These are phyloP conservation scores for Melanostoma scalare DNA, from an alignment of 2,888 invertebrate species.

Conservation along the genomic window DNA sequence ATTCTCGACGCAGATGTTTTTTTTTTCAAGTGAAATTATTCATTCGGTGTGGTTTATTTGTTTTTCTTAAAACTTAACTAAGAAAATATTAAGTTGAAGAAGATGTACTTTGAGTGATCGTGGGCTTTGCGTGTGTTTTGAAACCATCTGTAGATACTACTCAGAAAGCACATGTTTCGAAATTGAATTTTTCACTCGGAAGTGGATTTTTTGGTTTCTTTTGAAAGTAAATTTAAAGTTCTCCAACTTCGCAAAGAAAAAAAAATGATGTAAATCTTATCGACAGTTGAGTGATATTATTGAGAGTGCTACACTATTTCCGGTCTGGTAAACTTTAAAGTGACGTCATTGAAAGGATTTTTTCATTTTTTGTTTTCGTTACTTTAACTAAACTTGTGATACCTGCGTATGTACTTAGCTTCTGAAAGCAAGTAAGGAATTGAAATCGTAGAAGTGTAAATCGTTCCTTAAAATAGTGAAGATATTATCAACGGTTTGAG, in stretches of 20 bases:
- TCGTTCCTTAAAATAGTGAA: no score
- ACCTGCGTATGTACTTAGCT: slow-evolving; percentile 1
- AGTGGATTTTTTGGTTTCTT: slow-evolving; percentile 2
- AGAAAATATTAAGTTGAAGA: slow-evolving; percentile 3
- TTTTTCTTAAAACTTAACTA: slow-evolving; percentile 27
- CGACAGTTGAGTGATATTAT: slow-evolving; percentile 49
- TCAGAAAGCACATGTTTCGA: slow-evolving; percentile 49
- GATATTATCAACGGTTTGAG: no score
- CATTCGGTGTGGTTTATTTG: slow-evolving; percentile 28
- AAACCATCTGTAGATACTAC: neutral
- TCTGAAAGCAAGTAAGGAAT: no score
- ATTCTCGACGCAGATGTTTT: slow-evolving; percentile 56
- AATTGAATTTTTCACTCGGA: slow-evolving; percentile 46
- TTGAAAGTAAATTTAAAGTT: neutral
- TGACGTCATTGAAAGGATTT: slow-evolving; percentile 37
- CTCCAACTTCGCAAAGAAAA: neutral
- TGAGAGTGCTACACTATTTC: slow-evolving; percentile 16
- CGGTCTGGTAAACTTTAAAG: slow-evolving; percentile 2
- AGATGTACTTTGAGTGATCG: slow-evolving; percentile 25
- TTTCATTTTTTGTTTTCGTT: neutral
- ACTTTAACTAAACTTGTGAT: slow-evolving; percentile 33
- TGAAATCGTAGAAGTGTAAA: no score
- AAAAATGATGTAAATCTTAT: slow-evolving; percentile 51
- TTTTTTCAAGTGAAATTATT: slow-evolving; percentile 28
- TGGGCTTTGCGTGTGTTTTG: neutral